Conservation (phyloP, 2,888 invertebrate species). For the Phorcus lineatus region DNA sequence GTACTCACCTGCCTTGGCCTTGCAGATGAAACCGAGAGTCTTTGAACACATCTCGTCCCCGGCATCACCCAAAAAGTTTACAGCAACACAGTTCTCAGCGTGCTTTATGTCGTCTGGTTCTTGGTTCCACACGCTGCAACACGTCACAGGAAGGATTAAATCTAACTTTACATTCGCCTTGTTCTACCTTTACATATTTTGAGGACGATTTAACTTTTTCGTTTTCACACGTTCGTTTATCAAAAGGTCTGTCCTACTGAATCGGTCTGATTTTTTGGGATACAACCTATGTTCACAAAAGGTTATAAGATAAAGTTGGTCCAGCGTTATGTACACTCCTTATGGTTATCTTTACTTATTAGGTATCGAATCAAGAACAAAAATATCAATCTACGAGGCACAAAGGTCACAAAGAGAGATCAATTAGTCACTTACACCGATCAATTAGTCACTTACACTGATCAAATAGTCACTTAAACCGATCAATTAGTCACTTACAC, state of each 20-base stretch:
- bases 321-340: too few relatives aligned
- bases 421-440: slow-evolving; percentile 16
- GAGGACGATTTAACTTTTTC: too few relatives aligned
- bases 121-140: slow-evolving; percentile 49
- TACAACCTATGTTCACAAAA: too few relatives aligned
- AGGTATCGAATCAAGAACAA: too few relatives aligned
- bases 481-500: not conserved
- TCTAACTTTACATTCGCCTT: not conserved
- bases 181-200: not conserved
- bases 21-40: slow-evolving; percentile 53
- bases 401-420: too few relatives aligned
- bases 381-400: too few relatives aligned
- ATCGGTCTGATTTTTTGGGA: too few relatives aligned
- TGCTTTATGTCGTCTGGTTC: slow-evolving; percentile 57
- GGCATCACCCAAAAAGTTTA: slow-evolving; percentile 49
- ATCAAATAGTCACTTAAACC: not conserved
- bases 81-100: slow-evolving; percentile 55
- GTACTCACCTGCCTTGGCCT: slow-evolving; percentile 30
- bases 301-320: too few relatives aligned
- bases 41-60: slow-evolving; percentile 55
- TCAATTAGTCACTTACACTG: not conserved
- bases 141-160: not conserved
- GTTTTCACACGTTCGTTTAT: too few relatives aligned
- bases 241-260: too few relatives aligned
- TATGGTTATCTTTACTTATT: too few relatives aligned